These are phyloP conservation scores for Hybos culiciformis DNA, from an alignment of 2,888 invertebrate species.

Conservation along the genomic window DNA sequence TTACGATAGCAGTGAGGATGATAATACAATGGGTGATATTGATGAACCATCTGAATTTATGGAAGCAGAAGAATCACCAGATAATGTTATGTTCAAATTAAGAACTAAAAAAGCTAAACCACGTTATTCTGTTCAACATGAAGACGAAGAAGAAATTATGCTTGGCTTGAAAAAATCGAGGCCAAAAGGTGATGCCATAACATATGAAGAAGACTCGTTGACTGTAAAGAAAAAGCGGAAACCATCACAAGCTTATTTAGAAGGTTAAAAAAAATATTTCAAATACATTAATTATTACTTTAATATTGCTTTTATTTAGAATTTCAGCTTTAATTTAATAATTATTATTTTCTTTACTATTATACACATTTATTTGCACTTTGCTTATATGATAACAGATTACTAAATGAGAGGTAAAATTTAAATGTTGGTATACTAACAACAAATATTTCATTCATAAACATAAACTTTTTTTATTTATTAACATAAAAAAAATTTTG, in stretches of 20 bases:
- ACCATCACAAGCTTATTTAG: conserved; percentile 46
- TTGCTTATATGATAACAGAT: conserved; percentile 37
- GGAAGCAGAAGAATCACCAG: conserved; percentile 41
- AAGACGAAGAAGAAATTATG: conserved; percentile 42
- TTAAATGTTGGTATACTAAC: conserved; percentile 4
- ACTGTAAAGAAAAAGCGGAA: conserved; percentile 57
- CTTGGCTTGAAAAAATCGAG: conserved; percentile 39
- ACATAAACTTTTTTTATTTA: background rate
- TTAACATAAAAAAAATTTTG: background rate
- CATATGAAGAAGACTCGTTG: conserved; percentile 50
- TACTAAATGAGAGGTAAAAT: conserved; percentile 30
- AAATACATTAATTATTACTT: no score
- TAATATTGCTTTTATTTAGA: conserved; percentile 13
- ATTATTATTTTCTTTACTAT: background rate
- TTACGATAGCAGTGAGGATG: conserved; percentile 43
- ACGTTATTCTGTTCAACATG: conserved; percentile 42
- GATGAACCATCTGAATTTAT: conserved; percentile 39
- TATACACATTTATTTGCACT: conserved; percentile 9
- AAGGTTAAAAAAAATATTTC: conserved; percentile 24
- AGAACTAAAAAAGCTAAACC: conserved; percentile 38
- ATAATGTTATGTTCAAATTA: conserved; percentile 36
- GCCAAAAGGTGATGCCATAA: conserved; percentile 36
- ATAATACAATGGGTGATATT: conserved; percentile 40
- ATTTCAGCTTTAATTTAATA: background rate
- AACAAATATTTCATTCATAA: background rate